phyloP scores from a whole-genome alignment of 2,888 invertebrate species.

The Platycnemis pennipes region DNA sequence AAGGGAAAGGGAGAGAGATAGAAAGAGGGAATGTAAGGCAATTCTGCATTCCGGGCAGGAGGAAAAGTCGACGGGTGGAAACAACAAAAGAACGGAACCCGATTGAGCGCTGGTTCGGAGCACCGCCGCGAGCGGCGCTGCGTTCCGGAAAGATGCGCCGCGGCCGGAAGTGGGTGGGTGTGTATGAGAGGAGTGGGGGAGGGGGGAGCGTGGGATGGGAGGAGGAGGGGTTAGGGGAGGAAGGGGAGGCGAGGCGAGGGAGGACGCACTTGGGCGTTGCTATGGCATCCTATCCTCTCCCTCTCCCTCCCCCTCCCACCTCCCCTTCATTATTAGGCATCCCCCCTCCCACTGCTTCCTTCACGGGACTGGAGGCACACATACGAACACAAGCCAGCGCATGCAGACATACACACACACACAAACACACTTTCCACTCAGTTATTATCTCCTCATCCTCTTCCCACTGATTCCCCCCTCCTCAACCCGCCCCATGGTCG shows the following conservation, averaged over 20 bases:
- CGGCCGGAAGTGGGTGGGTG: slow-evolving; percentile 56
- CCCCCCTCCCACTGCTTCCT: not conserved
- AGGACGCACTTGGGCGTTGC: slow-evolving; percentile 53
- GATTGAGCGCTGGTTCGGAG: slow-evolving; percentile 9
- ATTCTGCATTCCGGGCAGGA: slow-evolving; percentile 8
- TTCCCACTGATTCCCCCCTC: not conserved
- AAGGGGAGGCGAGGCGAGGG: not conserved
- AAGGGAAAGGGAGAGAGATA: not conserved
- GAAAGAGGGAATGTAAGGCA: not conserved
- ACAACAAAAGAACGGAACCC: slow-evolving; percentile 35
- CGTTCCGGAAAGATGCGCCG: slow-evolving; percentile 60
- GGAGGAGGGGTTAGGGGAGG: not conserved
- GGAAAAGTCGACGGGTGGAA: not conserved
- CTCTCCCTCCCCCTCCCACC: not conserved
- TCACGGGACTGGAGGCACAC: not conserved
- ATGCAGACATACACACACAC: not conserved
- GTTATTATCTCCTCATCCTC: slow-evolving; percentile 37
- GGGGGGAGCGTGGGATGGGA: not conserved
- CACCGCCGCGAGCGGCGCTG: not conserved
- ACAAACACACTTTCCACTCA: not conserved
- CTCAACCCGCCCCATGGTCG: not conserved
- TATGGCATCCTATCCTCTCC: slow-evolving; percentile 52
- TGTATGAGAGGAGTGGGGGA: not conserved
- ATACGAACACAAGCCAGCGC: not conserved
- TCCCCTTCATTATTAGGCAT: slow-evolving; percentile 15